A percentile compares a stretch with the other conserved stretches of the same genome.
These are phyloP conservation scores for Meghimatium bilineatum DNA, from an alignment of 2,888 invertebrate genomes.

Conservation along the genomic window DNA sequence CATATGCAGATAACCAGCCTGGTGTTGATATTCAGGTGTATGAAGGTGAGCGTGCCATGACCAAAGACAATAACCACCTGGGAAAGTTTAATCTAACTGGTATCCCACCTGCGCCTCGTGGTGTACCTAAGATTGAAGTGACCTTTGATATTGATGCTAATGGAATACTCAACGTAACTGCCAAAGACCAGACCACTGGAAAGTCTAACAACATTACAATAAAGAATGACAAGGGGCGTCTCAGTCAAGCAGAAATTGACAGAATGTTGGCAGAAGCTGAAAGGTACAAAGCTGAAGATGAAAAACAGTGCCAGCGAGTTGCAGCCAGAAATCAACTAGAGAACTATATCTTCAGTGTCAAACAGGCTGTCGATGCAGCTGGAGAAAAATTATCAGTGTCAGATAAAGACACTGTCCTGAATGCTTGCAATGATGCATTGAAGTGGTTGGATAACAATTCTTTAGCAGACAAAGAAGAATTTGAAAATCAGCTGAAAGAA, in stretches of 20 bases:
- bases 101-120: slow-evolving; percentile 14
- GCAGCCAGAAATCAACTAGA: slow-evolving; percentile 70
- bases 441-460: slow-evolving; percentile 89
- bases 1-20: slow-evolving; percentile 92
- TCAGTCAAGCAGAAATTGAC: slow-evolving; percentile 16
- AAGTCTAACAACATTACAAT: slow-evolving; percentile 17
- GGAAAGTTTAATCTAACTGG: slow-evolving; percentile 52
- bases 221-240: slow-evolving; percentile 14
- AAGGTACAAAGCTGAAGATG: slow-evolving; percentile 72
- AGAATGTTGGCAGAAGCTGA: slow-evolving; percentile 59
- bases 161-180: slow-evolving; percentile 13
- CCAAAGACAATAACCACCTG: slow-evolving; percentile 89
- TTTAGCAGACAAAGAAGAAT: slow-evolving; percentile 79
- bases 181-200: slow-evolving; percentile 17
- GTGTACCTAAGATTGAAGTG: slow-evolving; percentile 20
- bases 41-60: slow-evolving; percentile 85
- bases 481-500: slow-evolving; percentile 84
- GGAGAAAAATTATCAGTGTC: slow-evolving; percentile 82
- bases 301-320: slow-evolving; percentile 69
- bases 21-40: slow-evolving; percentile 28
- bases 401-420: slow-evolving; percentile 83
- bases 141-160: slow-evolving; percentile 23
- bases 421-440: slow-evolving; percentile 2
- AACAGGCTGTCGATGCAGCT: slow-evolving; percentile 67
- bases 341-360: slow-evolving; percentile 61